These are phyloP conservation scores for Silurus glanis DNA, from an alignment of 2,113 vertebrate species.

Conservation along the genomic window DNA sequence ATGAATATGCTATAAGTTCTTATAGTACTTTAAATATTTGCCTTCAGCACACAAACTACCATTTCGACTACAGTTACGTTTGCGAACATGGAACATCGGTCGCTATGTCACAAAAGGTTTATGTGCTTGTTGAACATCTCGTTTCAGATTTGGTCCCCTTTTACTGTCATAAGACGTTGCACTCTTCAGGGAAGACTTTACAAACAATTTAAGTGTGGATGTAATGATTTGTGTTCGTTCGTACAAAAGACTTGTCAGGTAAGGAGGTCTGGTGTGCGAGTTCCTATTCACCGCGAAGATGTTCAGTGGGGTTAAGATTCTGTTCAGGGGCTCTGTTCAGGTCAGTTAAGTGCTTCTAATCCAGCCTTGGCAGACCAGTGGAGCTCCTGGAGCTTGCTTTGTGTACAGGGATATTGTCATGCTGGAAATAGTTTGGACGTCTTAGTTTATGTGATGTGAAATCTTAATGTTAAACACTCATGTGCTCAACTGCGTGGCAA, in stretches of 20 bases:
- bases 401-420: background rate
- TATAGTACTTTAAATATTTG: too few species aligned
- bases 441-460: background rate
- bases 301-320: background rate
- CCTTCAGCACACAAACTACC: too few species aligned
- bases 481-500: background rate
- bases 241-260: background rate
- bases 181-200: too few species aligned
- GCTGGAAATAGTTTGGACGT: background rate
- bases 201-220: background rate
- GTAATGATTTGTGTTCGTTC: background rate
- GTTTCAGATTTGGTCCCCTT: too few species aligned
- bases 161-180: too few species aligned
- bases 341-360: background rate
- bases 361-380: background rate
- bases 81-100: too few species aligned
- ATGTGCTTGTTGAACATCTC: too few species aligned
- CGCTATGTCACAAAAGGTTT: too few species aligned
- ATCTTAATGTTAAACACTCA: background rate
- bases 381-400: background rate
- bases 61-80: too few species aligned
- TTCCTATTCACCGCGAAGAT: background rate
- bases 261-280: background rate
- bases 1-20: too few species aligned
- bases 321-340: background rate